Evolutionary conservation across 1,140 invertebrate species (phyloP).

Genomic region (Lanistes nyassanus): DNA sequence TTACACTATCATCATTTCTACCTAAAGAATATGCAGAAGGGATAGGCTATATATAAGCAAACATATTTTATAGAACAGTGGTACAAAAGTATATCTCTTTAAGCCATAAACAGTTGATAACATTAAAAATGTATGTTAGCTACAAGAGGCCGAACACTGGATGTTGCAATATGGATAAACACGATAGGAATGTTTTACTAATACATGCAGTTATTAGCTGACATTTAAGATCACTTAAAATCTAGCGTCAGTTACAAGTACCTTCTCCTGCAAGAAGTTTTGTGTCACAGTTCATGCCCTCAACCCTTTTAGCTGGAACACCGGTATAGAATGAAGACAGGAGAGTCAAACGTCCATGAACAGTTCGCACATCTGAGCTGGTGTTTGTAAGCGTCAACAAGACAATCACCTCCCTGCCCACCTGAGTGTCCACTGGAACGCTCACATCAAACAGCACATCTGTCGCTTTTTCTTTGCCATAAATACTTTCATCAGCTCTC

Average conservation of each 20-base stretch:
- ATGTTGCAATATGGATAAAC: not conserved
- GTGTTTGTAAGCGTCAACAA: slow-evolving; percentile 34
- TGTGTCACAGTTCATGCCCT: slow-evolving; percentile 22
- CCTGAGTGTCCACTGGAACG: slow-evolving; percentile 15
- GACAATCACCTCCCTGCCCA: slow-evolving; percentile 36
- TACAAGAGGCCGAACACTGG: not conserved
- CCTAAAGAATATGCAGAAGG: too few species aligned
- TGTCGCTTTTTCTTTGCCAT: slow-evolving; percentile 23
- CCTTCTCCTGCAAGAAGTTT: slow-evolving; percentile 27
- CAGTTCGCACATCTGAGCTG: slow-evolving; percentile 17
- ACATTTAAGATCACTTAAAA: not conserved
- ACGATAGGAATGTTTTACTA: not conserved
- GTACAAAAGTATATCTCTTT: not conserved
- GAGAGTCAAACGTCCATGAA: slow-evolving; percentile 34
- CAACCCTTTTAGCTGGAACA: slow-evolving; percentile 32
- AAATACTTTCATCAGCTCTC: slow-evolving; percentile 36
- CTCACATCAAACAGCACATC: slow-evolving; percentile 37
- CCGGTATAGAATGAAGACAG: slow-evolving; percentile 44
- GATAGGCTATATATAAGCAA: too few species aligned
- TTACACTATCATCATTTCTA: not conserved
- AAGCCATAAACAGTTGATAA: not conserved
- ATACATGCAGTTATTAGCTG: not conserved
- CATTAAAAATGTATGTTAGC: not conserved
- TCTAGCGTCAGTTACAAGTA: not conserved
- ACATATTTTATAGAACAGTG: not conserved